Evolutionary conservation across 1,140 invertebrate genomes (phyloP), one percentile per base, ranked within the genome.

Genomic region (Drosophila parabipectinata): DNA sequence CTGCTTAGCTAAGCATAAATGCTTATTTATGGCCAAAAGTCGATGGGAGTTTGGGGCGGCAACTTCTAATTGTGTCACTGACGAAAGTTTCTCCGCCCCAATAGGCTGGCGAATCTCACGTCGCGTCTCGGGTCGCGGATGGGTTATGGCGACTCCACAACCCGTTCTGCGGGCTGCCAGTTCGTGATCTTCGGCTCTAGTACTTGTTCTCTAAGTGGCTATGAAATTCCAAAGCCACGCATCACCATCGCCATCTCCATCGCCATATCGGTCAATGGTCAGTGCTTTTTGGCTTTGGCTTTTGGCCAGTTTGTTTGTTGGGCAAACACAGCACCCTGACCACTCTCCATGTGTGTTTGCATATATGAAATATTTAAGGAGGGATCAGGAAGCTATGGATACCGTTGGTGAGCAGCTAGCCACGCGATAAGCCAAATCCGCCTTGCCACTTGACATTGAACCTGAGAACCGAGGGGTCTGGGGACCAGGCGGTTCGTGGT

Each of bases 261-360:
- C 8, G 73, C 75, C 79, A 79, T 67, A 81, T 85, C 66, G 78
- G 83, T 82, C 78, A 85, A 87, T 87, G 82, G 82, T 88, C 83
- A 88, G 78, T 68, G 77, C 63, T 73, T 77, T 28, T 28, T 28
- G 26, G 26, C 26, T 28, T 80, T 87, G 73, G 72, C 68, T 73
- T 77, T 80, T 87, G 73, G 61, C 73, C 68, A 64, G 80, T 72
- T 74, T 78, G 75, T 83, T 83, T 83, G 79, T 47, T 54, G 56
- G 60, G 77, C 81, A 74, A 81, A 85, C 69, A 77, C 57, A 41
- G 52, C n/a, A 64, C 28, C 0, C 26, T 48, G 53, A 48, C 51
- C 28, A 37, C 15, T 44, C 39, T 41, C n/a, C n/a, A 14, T 44
- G 64, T 39, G 41, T 88, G 84, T 89, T 88, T 88, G 72, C 83